Conservation (phyloP, 1,140 invertebrate species). For the Prorops nasuta region DNA sequence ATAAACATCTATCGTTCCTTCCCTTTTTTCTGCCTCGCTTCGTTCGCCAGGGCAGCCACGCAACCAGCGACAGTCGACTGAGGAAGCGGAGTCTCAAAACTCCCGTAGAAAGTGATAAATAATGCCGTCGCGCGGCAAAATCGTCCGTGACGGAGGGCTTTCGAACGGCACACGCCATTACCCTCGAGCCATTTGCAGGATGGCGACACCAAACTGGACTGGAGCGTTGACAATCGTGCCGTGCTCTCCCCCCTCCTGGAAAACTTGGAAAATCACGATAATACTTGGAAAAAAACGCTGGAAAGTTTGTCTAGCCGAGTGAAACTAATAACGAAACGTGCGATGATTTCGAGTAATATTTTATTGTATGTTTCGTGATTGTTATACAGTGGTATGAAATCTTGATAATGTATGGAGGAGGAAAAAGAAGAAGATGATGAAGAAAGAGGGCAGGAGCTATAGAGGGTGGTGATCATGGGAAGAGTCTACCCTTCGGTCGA, state of each 20-base stretch:
- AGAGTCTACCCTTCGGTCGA: conserved; percentile 33
- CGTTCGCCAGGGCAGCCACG: background rate
- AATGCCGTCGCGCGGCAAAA: conserved; percentile 43
- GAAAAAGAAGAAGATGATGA: too few species aligned
- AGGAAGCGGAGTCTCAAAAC: conserved; percentile 8
- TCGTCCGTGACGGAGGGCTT: conserved; percentile 47
- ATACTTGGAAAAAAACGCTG: too few species aligned
- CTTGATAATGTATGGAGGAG: too few species aligned
- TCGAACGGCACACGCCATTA: conserved; percentile 47
- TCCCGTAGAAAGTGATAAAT: conserved; percentile 42
- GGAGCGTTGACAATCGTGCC: too few species aligned
- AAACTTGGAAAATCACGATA: too few species aligned
- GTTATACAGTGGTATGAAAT: too few species aligned
- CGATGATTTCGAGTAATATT: too few species aligned
- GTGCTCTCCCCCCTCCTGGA: too few species aligned
- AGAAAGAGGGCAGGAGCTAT: background rate
- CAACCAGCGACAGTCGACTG: background rate
- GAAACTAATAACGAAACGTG: too few species aligned
- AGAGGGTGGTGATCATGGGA: conserved; percentile 11
- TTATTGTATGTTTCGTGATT: too few species aligned
- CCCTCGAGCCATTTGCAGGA: conserved; percentile 34
- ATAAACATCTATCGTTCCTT: background rate
- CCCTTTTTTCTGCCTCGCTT: background rate
- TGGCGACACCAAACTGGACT: too few species aligned
- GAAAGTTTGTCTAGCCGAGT: too few species aligned